Percentiles rank a stretch among this genome's conserved stretches.
Evolutionary conservation across 2,888 invertebrate species (phyloP).

Genomic region (Thalpophila matura): DNA sequence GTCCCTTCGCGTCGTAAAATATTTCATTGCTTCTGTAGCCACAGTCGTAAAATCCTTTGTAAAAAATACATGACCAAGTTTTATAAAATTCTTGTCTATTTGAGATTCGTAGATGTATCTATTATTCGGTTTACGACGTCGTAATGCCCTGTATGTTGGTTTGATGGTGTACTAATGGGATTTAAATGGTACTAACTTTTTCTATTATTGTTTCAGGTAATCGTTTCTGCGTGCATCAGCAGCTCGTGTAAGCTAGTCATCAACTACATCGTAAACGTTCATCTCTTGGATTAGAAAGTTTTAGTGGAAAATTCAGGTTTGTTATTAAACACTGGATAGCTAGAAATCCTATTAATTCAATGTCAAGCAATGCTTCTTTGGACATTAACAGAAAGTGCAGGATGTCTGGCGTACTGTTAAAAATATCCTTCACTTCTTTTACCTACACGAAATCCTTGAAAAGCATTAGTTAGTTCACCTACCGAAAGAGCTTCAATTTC

Average conservation of each 20-base stretch:
- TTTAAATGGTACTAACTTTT: conserved; percentile 57
- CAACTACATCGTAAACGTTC: conserved; percentile 9
- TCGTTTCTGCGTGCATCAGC: conserved; percentile 16
- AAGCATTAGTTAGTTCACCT: neutral
- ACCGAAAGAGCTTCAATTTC: too few species aligned
- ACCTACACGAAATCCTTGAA: neutral
- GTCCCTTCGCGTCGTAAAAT: conserved; percentile 71
- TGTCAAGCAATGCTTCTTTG: neutral
- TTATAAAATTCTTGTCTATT: conserved; percentile 69
- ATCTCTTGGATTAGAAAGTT: conserved; percentile 9
- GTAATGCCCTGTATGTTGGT: conserved; percentile 55
- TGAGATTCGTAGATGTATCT: conserved; percentile 62
- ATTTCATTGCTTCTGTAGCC: conserved; percentile 70
- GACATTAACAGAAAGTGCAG: neutral
- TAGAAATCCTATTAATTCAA: neutral
- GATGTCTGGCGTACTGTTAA: neutral
- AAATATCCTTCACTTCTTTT: neutral
- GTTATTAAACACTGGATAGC: conserved; percentile 1
- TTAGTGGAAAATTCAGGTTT: conserved; percentile 13
- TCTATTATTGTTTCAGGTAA: conserved; percentile 68
- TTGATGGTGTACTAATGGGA: conserved; percentile 57
- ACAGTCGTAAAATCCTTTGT: conserved; percentile 71
- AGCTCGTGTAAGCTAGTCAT: conserved; percentile 22
- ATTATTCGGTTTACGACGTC: conserved; percentile 64
- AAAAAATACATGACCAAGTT: conserved; percentile 63